phyloP scores from a whole-genome alignment of 1,140 invertebrate species.

The Homalodisca vitripennis region DNA sequence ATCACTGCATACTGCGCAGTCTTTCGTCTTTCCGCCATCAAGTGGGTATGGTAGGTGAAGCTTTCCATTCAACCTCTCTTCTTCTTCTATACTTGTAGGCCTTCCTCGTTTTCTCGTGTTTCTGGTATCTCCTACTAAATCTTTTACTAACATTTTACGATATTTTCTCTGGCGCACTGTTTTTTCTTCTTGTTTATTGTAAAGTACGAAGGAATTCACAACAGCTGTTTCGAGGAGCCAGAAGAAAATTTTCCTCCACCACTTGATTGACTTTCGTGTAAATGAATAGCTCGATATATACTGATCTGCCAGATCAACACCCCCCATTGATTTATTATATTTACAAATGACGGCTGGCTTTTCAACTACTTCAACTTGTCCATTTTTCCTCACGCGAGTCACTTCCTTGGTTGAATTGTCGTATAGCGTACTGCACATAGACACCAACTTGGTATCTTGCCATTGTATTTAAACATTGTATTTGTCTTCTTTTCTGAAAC shows the following conservation, averaged over 20 bases:
- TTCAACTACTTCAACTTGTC: background rate
- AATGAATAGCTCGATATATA: conserved; percentile 1
- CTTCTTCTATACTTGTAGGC: background rate
- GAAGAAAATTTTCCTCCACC: conserved; percentile 21
- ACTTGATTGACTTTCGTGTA: conserved; percentile 6
- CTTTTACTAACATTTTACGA: background rate
- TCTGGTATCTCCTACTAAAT: background rate
- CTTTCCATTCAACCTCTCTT: conserved; percentile 4
- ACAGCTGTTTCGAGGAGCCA: background rate
- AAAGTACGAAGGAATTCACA: conserved; percentile 3
- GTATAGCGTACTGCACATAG: background rate
- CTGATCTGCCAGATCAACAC: background rate
- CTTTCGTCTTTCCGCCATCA: too few species aligned
- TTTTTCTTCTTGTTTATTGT: background rate
- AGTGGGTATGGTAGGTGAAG: too few species aligned
- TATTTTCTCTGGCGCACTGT: too few species aligned
- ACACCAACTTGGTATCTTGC: background rate
- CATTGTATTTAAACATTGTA: background rate
- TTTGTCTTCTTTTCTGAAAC: background rate
- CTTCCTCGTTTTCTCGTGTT: background rate
- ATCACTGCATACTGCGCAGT: too few species aligned
- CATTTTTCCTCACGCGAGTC: background rate
- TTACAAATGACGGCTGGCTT: conserved; percentile 2
- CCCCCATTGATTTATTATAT: conserved; percentile 4
- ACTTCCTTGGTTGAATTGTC: background rate